A percentile compares a stretch with the other conserved stretches of the same genome.
Conservation (phyloP, 2,113 vertebrate species). For the Tenrec ecaudatus region DNA sequence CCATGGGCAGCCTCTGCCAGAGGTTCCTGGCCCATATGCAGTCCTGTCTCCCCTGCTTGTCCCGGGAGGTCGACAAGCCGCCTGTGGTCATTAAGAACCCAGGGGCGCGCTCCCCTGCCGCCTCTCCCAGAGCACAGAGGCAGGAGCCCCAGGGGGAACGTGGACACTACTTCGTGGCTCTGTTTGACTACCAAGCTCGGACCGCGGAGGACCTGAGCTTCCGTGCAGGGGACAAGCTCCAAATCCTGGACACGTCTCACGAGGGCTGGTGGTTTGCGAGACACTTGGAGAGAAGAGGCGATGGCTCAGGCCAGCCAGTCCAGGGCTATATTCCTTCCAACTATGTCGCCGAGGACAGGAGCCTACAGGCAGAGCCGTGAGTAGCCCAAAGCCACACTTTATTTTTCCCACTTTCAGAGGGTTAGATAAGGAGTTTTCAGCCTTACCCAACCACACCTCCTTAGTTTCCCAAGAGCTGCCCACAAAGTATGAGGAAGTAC, state of each 20-base stretch:
- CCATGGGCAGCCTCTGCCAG: slow-evolving; percentile 85
- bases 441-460: background rate
- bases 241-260: slow-evolving; percentile 86
- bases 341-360: slow-evolving; percentile 93
- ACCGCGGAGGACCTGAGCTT: slow-evolving; percentile 95
- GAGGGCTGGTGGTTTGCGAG: slow-evolving; percentile 94
- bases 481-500: slow-evolving; percentile 60
- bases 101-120: slow-evolving; percentile 11
- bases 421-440: background rate
- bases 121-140: background rate
- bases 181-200: slow-evolving; percentile 93
- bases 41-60: slow-evolving; percentile 76
- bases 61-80: slow-evolving; percentile 41
- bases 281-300: slow-evolving; percentile 84
- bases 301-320: slow-evolving; percentile 70
- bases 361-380: slow-evolving; percentile 94
- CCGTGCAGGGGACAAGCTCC: slow-evolving; percentile 89
- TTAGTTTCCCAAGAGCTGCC: background rate
- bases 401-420: background rate
- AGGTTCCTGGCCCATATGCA: slow-evolving; percentile 80
- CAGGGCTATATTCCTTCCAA: slow-evolving; percentile 95
- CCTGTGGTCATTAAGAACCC: slow-evolving; percentile 56
- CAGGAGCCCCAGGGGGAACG: background rate
- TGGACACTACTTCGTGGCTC: slow-evolving; percentile 87
- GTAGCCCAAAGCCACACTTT: slow-evolving; percentile 76